phyloP scores from a whole-genome alignment of 2,888 invertebrate genomes.

The Lycocerus yunnanus region DNA sequence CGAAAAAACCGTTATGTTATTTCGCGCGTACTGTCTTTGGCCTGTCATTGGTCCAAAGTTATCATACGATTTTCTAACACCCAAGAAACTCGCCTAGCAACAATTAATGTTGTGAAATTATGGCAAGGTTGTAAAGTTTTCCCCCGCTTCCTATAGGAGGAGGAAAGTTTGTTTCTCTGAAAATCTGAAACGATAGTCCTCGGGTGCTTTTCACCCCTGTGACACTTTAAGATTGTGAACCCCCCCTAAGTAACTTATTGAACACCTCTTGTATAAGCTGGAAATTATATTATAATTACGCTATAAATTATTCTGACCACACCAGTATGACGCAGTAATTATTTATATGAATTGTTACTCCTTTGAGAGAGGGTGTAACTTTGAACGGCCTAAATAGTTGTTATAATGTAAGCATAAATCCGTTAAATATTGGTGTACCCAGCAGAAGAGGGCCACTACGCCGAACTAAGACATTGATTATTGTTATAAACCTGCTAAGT shows the following conservation, averaged over 20 bases:
- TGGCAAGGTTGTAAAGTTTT: neutral
- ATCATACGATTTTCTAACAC: too few relatives aligned
- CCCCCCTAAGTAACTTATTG: neutral
- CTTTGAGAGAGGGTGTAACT: slow-evolving; percentile 7
- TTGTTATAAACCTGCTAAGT: slow-evolving; percentile 16
- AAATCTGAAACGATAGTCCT: neutral
- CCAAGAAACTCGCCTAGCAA: too few relatives aligned
- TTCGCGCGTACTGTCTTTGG: too few relatives aligned
- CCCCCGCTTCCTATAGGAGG: neutral
- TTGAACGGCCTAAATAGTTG: slow-evolving; percentile 9
- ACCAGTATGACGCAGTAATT: slow-evolving; percentile 9
- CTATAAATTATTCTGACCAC: slow-evolving; percentile 7
- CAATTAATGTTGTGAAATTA: neutral
- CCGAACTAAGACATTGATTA: slow-evolving; percentile 15
- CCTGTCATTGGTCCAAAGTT: too few relatives aligned
- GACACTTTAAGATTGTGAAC: neutral
- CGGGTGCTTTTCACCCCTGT: neutral
- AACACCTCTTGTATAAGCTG: neutral
- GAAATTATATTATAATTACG: neutral
- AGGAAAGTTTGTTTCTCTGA: neutral
- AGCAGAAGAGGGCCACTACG: slow-evolving; percentile 1
- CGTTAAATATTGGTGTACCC: slow-evolving; percentile 11
- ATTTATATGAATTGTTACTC: slow-evolving; percentile 18
- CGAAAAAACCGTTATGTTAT: too few relatives aligned
- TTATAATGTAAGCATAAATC: slow-evolving; percentile 10